phyloP scores from a whole-genome alignment of 1,140 invertebrate genomes.

The Cotesia glomerata region DNA sequence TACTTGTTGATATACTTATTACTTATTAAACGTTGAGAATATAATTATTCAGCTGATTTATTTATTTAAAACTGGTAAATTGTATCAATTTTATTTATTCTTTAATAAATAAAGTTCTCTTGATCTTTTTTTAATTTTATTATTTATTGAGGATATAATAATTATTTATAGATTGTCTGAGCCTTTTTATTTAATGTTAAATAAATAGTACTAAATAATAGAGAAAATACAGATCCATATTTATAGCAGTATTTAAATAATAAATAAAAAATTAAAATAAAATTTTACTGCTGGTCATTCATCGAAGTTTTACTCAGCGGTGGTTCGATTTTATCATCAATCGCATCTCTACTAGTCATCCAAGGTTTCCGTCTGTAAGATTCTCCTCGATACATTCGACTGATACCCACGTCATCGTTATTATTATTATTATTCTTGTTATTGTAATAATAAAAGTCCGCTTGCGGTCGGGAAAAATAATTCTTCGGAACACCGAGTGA shows the following conservation, averaged over 20 bases:
- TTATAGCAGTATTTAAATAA: neutral
- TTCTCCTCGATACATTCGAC: constrained; percentile 21
- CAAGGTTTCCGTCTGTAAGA: constrained; percentile 27
- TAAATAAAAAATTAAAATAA: neutral
- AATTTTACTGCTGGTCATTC: constrained; percentile 8
- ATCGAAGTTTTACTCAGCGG: constrained; percentile 41
- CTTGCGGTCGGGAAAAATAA: constrained; percentile 16
- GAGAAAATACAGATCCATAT: neutral
- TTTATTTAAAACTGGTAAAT: no score
- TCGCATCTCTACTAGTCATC: constrained; percentile 23
- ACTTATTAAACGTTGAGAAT: no score
- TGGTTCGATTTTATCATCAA: constrained; percentile 46
- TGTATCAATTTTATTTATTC: no score
- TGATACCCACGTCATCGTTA: no score
- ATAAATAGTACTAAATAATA: neutral
- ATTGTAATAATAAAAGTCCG: constrained; percentile 20
- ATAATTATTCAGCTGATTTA: no score
- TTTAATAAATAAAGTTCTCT: no score
- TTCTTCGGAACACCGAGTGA: constrained; percentile 13
- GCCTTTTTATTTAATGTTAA: no score
- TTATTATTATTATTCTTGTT: neutral
- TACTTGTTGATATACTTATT: neutral
- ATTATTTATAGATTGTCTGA: no score
- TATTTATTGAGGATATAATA: no score
- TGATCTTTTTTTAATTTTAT: no score